phyloP scores from a whole-genome alignment of 2,113 vertebrate genomes.

The crab-eating macaque (Macaca fascicularis) region T2T-MFA8v1.1 NC_088378.1:3425001-3425500 shows the following conservation, averaged over 20 bases:
- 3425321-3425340: neutral
- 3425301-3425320: neutral
- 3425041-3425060: neutral
- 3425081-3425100: no score
- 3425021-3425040: neutral
- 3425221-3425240: no score
- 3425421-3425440: no score
- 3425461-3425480: neutral
- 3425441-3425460: neutral
- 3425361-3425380: neutral
- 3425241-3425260: no score
- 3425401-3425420: neutral
- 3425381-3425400: no score
- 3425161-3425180: fast-evolving
- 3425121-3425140: no score
- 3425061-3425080: neutral
- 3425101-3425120: no score
- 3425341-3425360: neutral
- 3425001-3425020: neutral
- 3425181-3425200: no score
- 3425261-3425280: no score
- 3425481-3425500: neutral
- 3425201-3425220: no score
- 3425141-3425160: no score
- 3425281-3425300: neutral